Percentiles rank a stretch among this genome's conserved stretches.
These are phyloP conservation scores for Amphiprion clarkii DNA, from an alignment of 2,797 vertebrate genomes.

Conservation along the genomic window DNA sequence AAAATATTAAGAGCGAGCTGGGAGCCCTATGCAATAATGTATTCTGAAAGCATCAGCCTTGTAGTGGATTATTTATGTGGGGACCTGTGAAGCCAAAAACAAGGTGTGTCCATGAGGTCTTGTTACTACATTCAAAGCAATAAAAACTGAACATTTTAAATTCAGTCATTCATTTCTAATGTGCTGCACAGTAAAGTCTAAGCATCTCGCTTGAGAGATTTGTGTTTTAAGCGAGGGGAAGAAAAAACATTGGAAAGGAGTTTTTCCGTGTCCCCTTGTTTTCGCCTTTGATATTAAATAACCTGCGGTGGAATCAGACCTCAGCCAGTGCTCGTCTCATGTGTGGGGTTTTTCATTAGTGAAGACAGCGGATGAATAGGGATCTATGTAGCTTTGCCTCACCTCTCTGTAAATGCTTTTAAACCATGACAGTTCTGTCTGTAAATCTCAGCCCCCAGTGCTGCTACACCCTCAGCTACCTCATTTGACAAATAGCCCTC, in stretches of 20 bases:
- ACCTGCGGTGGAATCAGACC: constrained; percentile 73
- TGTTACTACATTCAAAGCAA: constrained; percentile 81
- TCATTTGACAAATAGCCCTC: constrained; percentile 73
- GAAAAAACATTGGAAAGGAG: constrained; percentile 83
- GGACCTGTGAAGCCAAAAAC: constrained; percentile 79
- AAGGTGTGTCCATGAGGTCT: constrained; percentile 85
- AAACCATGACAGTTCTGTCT: constrained; percentile 76
- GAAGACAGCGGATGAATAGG: constrained; percentile 85
- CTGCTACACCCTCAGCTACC: constrained; percentile 67
- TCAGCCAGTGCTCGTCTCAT: constrained; percentile 69
- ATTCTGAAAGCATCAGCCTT: constrained; percentile 81
- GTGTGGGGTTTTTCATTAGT: constrained; percentile 82
- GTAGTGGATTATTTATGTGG: constrained; percentile 85
- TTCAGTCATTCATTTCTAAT: constrained; percentile 79
- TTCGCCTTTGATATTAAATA: constrained; percentile 80
- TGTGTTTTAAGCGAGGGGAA: constrained; percentile 75
- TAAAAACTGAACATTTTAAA: constrained; percentile 82
- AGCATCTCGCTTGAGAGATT: constrained; percentile 74
- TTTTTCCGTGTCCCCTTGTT: constrained; percentile 79
- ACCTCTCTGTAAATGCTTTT: constrained; percentile 76
- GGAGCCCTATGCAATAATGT: constrained; percentile 78
- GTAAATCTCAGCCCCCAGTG: constrained; percentile 73
- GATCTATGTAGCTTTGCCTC: constrained; percentile 80
- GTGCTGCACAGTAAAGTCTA: constrained; percentile 59
- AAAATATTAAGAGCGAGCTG: constrained; percentile 81